These are phyloP conservation scores for Pheosia tremula DNA, from an alignment of 2,888 invertebrate genomes.

Conservation along the genomic window DNA sequence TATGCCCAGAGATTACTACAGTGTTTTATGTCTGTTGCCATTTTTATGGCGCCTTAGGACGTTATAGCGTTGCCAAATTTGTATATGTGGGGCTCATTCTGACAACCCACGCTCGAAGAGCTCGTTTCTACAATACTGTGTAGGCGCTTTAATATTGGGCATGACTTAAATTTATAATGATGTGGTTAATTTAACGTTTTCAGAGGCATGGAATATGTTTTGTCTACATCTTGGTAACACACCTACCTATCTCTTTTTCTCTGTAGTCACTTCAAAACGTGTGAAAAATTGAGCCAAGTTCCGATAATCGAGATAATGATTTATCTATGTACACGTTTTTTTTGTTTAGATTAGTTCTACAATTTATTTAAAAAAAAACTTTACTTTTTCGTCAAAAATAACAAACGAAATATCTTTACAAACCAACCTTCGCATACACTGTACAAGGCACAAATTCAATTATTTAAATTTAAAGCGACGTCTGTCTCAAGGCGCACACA, in stretches of 20 bases:
- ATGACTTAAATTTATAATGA: neutral
- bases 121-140: neutral
- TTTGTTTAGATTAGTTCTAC: no score
- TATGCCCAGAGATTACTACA: neutral
- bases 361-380: no score
- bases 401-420: neutral
- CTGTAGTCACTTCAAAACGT: no score
- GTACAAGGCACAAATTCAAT: constrained; percentile 1
- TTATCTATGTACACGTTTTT: no score
- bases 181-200: neutral
- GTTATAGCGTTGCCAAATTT: neutral
- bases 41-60: neutral
- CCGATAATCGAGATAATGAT: no score
- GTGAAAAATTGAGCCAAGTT: no score
- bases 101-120: constrained; percentile 1
- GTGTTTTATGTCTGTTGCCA: neutral
- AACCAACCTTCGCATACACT: neutral
- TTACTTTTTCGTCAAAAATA: no score
- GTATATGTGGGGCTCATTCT: constrained; percentile 2
- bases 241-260: no score
- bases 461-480: constrained; percentile 5
- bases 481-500: constrained; percentile 6
- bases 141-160: neutral
- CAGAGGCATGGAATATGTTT: no score
- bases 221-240: no score